Evolutionary conservation across 2,797 vertebrate genomes (phyloP), one percentile per base, ranked within the genome.

Genomic region (Pempheris klunzingeri): DNA sequence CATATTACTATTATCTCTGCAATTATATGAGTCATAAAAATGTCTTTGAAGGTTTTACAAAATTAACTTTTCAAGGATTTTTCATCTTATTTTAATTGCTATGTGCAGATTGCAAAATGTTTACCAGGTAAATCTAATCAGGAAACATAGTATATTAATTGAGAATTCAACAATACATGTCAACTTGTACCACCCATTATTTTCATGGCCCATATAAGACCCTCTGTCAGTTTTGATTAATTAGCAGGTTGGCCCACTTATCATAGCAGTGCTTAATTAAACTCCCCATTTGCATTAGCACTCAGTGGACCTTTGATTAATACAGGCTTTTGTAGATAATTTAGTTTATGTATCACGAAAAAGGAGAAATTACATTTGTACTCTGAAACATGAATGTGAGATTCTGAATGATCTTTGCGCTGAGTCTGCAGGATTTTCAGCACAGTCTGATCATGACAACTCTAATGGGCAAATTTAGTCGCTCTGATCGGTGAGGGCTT

Each of bases 241-340:
- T 92, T 93, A 93, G 83, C 88, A 88, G 77, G 70, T 90, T 91
- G 91, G 87, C 87, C 92, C 83, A 92, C 89, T 91, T 93, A 85
- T 84, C 88, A 89, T 63, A 80, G 83, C 70, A 72, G 77, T 88
- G 84, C 89, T 92, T 93, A 93, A 93, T 94, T 92, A 94, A 89
- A 91, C 78, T 82, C 83, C 78, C 72, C 77, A 93, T 93, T 94
- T 89, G 80, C 90, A 85, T 87, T 88, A 77, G 86, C 65, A 60
- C 82, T 89, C 81, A 83, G 73, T 79, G 82, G 85, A 82, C 82
- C 66, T 91, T 84, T 91, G 88, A 92, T 92, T 93, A 92, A 92
- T 90, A 83, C 81, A 83, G 83, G 89, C 85, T 82, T 90, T 80
- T 73, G 83, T 83, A 81, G 80, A 85, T 92, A 82, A 91, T 90